Evolutionary conservation across 2,888 invertebrate genomes (phyloP).

Genomic region (Brachyopa scutellaris): DNA sequence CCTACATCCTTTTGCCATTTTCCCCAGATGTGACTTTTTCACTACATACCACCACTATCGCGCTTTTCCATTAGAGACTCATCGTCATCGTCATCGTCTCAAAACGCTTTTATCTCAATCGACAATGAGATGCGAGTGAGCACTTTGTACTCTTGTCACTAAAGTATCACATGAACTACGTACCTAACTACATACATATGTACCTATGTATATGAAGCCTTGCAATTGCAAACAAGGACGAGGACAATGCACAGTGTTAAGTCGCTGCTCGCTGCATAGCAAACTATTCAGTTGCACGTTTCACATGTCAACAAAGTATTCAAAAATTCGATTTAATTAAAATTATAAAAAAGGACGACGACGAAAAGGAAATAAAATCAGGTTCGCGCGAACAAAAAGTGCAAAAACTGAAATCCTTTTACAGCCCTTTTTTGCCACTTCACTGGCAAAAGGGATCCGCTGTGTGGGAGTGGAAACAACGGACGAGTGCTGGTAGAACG

Average conservation of each 20-base stretch:
- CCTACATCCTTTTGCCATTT: slow-evolving; percentile 6
- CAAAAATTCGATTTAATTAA: slow-evolving; percentile 71
- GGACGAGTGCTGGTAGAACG: neutral
- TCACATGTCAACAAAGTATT: slow-evolving; percentile 69
- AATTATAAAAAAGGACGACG: slow-evolving; percentile 45
- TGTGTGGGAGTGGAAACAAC: neutral
- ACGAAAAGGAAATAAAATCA: slow-evolving; percentile 46
- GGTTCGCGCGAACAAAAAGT: slow-evolving; percentile 17
- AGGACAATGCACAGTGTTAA: slow-evolving; percentile 3
- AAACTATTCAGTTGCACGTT: slow-evolving; percentile 58
- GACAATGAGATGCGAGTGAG: slow-evolving; percentile 64
- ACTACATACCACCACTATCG: slow-evolving; percentile 21
- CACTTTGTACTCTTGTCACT: slow-evolving; percentile 62
- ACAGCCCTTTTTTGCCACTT: slow-evolving; percentile 20
- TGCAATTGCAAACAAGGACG: slow-evolving; percentile 21
- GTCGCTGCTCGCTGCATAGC: slow-evolving; percentile 10
- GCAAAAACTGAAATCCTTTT: slow-evolving; percentile 45
- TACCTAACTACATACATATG: neutral
- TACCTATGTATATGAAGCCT: too few relatives aligned
- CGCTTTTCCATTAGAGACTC: slow-evolving; percentile 57
- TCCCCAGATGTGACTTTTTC: slow-evolving; percentile 4
- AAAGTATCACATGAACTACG: slow-evolving; percentile 41
- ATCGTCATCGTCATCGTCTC: slow-evolving; percentile 49
- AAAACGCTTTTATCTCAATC: slow-evolving; percentile 64
- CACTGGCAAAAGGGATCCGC: slow-evolving; percentile 14